Evolutionary conservation across 2,888 invertebrate species (phyloP), one percentile per base, ranked within the genome.

Genomic region (Cybosia mesomella): DNA sequence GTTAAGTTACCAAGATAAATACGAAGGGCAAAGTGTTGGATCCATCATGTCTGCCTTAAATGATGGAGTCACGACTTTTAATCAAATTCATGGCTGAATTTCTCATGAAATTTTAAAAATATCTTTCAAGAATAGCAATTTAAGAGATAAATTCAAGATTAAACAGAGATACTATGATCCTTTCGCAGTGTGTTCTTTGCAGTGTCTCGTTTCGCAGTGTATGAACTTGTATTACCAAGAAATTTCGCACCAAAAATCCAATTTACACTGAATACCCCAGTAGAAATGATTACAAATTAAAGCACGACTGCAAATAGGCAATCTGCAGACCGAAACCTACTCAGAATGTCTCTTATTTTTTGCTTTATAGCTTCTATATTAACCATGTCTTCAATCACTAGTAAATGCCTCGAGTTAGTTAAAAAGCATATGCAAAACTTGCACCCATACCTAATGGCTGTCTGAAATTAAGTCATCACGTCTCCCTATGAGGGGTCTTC

Each of bases 381-480:
- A 66, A 70, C 43, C 59, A 71, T 49, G 61, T 28, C 64, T 76
- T 66, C 57, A 67, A 70, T 76, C 66, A 67, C 73, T 71, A 69
- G 55, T 67, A 70, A 72, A 73, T 32, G 75, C 82, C 71, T 67
- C 39, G 57, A 74, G 75, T 66, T 73, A 77, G 59, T 64, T 58
- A 74, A 73, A 68, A 75, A 69, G 63, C 63, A 64, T 81, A 86
- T 87, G 87, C 87, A 86, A 86, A 87, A 83, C 82, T 85, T 85
- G 85, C 85, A 87, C 85, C 89, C 89, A 87, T 87, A 88, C 86
- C 89, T 88, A 92, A 92, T 91, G 84, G 77, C 83, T 82, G 87
- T 79, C 84, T 87, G 87, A 87, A 92, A 92, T 93, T 91, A 91
- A 92, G 91, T 91, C 93, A 91, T 93, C 92, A 90, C 83, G 83